phyloP scores from a whole-genome alignment of 2,797 vertebrate species.

The Pygocentrus nattereri region DNA sequence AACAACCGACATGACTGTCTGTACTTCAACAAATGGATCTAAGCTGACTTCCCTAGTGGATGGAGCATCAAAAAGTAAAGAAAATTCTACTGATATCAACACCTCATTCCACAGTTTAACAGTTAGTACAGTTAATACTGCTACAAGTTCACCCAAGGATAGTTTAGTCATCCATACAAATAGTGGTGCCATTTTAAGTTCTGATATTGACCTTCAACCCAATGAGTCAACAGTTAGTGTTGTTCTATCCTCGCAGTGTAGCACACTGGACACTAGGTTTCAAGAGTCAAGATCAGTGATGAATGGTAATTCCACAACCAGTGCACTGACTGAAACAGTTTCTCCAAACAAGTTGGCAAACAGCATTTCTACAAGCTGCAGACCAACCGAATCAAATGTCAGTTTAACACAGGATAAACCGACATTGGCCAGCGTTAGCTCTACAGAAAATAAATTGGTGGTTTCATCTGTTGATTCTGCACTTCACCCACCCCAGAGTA shows the following conservation, averaged over 20 bases:
- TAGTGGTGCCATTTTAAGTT: slow-evolving; percentile 42
- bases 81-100: slow-evolving; percentile 33
- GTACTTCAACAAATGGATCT: slow-evolving; percentile 25
- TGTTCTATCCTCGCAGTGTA: slow-evolving; percentile 60
- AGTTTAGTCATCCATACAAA: slow-evolving; percentile 42
- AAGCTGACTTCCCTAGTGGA: slow-evolving; percentile 4
- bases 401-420: slow-evolving; percentile 66
- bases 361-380: slow-evolving; percentile 48
- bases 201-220: slow-evolving; percentile 37
- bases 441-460: slow-evolving; percentile 37
- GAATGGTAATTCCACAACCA: slow-evolving; percentile 32
- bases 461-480: slow-evolving; percentile 40
- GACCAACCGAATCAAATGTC: slow-evolving; percentile 36
- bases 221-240: slow-evolving; percentile 45
- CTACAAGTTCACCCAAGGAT: slow-evolving; percentile 53
- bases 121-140: slow-evolving; percentile 35
- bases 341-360: slow-evolving; percentile 45
- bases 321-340: slow-evolving; percentile 36
- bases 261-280: slow-evolving; percentile 38
- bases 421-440: slow-evolving; percentile 53
- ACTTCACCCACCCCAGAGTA: slow-evolving; percentile 30
- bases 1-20: slow-evolving; percentile 42
- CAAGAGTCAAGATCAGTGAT: slow-evolving; percentile 14
- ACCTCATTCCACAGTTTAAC: slow-evolving; percentile 49
- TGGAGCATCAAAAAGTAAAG: slow-evolving; percentile 22